phyloP scores from a whole-genome alignment of 2,113 vertebrate species.

The Silurus meridionalis region DNA sequence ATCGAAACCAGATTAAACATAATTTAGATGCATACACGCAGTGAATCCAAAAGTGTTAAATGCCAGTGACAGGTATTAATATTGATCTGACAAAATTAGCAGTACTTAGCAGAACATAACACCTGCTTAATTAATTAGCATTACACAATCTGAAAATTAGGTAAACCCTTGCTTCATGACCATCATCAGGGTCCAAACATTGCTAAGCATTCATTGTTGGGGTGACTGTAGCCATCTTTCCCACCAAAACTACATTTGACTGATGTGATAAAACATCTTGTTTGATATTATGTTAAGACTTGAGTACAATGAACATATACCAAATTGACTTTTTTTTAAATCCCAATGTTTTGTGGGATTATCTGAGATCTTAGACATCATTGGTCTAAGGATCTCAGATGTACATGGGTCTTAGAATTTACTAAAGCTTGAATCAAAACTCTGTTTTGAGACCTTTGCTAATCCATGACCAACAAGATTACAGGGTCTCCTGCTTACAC shows the following conservation, averaged over 20 bases:
- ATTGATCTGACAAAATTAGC: background rate
- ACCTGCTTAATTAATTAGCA: background rate
- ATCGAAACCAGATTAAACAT: background rate
- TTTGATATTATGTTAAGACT: conserved; percentile 37
- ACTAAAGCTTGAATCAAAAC: conserved; percentile 65
- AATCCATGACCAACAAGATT: conserved; percentile 71
- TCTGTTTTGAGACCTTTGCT: conserved; percentile 52
- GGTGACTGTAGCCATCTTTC: background rate
- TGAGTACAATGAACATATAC: conserved; percentile 50
- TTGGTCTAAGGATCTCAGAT: background rate
- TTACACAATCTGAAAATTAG: background rate
- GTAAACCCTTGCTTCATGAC: background rate
- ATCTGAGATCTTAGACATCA: conserved; percentile 4
- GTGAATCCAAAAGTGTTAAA: background rate
- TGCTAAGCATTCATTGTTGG: conserved; percentile 1
- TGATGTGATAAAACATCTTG: background rate
- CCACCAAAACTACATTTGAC: conserved; percentile 37
- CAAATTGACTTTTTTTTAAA: conserved; percentile 62
- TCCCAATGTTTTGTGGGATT: conserved; percentile 56
- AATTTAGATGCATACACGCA: no score
- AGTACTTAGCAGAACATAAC: background rate
- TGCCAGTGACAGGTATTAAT: background rate
- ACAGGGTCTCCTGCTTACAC: conserved; percentile 57
- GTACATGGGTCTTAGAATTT: conserved; percentile 58
- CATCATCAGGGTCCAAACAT: background rate